Evolutionary conservation across 37 sponge, comb jelly and placozoan species (phyloP), one percentile per base, ranked within the genome.

Genomic region (Beroe ovata): DNA sequence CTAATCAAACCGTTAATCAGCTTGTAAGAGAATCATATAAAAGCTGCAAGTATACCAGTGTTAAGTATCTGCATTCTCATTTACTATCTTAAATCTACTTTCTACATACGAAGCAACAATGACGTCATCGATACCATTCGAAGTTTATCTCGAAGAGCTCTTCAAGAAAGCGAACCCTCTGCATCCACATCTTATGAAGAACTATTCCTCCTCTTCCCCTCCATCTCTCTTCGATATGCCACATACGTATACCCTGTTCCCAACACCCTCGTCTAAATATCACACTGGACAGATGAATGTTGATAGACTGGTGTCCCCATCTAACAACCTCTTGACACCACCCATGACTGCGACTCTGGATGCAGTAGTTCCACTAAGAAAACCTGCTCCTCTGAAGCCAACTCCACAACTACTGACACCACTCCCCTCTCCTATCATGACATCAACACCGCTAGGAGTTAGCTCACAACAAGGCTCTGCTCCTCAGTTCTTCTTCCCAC

Each of bases 401-500:
- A 69, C 71, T 69, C 38, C 71, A 8, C 20, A 11, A 35, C 38
- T 69, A 2, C 63, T 34, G 8, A 29, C 38, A 35, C 71, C 71
- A 3, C 71, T 35, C 18, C 71, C 38, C 38, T 16, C 38, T 35
- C 71, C 71, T 35, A 20, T 69, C 8, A 19, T 35, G 38, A 19
- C 71, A 16, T 69, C 71, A 16, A 69, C 71, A 34, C 71, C 38
- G 3, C 3, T 8, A 1, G 38, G 4, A 14, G 25, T 34, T 1
- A 69, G 37, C 6, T 25, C 71, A 36, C 71, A 16, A 8, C 3
- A 3, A 16, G 20, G 11, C 8, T 3, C 71, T 34, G 20, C 71
- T 36, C 71, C 71, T 1, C 71, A 69, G 71, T 69, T 69, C 71
- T 69, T 69, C 71, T 69, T 69, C 38, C 71, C 71, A 19, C 38